phyloP scores from a whole-genome alignment of 2,113 vertebrate species.

The Hydrochoerus hydrochaeris region DNA sequence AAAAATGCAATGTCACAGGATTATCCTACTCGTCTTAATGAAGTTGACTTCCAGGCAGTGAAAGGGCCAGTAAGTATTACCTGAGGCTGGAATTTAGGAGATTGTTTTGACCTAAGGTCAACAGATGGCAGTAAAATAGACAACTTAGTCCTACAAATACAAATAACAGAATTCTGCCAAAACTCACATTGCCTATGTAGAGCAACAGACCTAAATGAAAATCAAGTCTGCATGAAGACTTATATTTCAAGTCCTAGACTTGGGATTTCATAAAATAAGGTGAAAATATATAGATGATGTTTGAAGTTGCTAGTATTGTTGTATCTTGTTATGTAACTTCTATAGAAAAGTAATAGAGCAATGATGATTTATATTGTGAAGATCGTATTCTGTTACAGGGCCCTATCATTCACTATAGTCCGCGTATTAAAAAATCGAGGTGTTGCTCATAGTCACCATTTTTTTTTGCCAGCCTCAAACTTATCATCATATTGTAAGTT shows the following conservation, averaged over 20 bases:
- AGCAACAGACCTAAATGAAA: too few relatives aligned
- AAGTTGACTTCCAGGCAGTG: too few relatives aligned
- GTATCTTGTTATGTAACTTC: not conserved
- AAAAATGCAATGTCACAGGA: too few relatives aligned
- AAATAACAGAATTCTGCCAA: too few relatives aligned
- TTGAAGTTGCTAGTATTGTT: not conserved
- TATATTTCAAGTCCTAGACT: not conserved
- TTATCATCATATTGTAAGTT: not conserved
- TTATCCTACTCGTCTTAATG: too few relatives aligned
- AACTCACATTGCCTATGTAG: too few relatives aligned
- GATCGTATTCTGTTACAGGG: too few relatives aligned
- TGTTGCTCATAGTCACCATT: not conserved
- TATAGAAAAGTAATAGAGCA: not conserved
- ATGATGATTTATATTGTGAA: not conserved
- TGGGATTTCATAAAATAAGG: not conserved
- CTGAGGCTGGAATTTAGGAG: too few relatives aligned
- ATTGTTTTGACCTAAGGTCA: too few relatives aligned
- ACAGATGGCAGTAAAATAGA: not conserved
- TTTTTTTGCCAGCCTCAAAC: not conserved
- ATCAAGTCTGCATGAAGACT: too few relatives aligned
- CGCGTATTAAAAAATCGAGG: not conserved
- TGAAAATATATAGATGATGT: not conserved
- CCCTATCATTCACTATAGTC: not conserved
- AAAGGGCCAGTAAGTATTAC: too few relatives aligned
- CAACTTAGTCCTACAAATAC: too few relatives aligned